A percentile compares a stretch with the other conserved stretches of the same genome.
Evolutionary conservation across 2,797 vertebrate genomes (phyloP).

Genomic region (Gymnothorax reevesii): DNA sequence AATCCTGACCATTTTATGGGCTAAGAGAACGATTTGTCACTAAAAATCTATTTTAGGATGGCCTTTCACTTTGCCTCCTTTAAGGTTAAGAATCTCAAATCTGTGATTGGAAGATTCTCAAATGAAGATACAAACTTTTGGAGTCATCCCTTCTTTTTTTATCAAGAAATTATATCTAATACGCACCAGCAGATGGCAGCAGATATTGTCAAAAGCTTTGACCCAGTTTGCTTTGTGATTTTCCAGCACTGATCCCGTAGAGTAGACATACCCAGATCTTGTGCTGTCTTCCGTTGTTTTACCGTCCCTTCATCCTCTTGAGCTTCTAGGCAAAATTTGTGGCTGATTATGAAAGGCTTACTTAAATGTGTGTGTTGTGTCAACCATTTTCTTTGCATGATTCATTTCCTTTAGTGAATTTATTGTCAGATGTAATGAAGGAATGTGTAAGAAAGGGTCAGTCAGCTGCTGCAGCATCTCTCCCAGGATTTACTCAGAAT

Average conservation of each 20-base stretch:
- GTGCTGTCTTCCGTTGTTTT: slow-evolving; percentile 16
- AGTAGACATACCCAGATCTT: slow-evolving; percentile 45
- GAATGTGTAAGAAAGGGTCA: background rate
- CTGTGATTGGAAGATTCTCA: too few species aligned
- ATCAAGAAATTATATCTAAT: background rate
- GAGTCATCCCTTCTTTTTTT: background rate
- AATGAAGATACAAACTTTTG: background rate
- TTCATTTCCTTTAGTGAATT: background rate
- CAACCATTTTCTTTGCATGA: background rate
- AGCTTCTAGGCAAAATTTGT: slow-evolving; percentile 15
- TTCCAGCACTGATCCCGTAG: slow-evolving; percentile 43
- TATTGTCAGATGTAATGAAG: background rate
- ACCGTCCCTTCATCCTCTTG: background rate
- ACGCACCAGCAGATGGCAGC: slow-evolving; percentile 55
- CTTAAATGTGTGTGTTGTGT: background rate
- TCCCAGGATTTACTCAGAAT: background rate
- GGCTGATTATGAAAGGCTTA: background rate
- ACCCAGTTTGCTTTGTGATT: slow-evolving; percentile 39
- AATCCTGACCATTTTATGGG: too few species aligned
- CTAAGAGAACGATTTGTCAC: too few species aligned
- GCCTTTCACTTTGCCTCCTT: too few species aligned
- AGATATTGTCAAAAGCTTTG: slow-evolving; percentile 34
- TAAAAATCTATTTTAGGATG: too few species aligned
- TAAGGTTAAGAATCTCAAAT: too few species aligned
- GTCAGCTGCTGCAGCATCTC: background rate